Conservation (phyloP, 2,888 invertebrate genomes). For the Spodoptera exigua region DNA sequence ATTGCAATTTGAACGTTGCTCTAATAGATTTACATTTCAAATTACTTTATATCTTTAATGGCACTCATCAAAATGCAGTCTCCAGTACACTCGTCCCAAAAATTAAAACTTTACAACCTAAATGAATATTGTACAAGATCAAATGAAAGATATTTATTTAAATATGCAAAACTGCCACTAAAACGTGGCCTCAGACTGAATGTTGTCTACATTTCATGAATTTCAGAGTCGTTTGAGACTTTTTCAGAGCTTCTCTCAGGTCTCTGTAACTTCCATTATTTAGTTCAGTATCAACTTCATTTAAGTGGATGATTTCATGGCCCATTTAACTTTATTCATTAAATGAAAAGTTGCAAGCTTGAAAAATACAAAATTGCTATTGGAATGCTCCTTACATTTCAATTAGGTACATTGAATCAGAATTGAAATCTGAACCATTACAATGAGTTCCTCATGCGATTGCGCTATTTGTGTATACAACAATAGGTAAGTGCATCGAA, state of each 20-base stretch:
- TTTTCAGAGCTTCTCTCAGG: conserved; percentile 16
- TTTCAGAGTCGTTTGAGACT: conserved; percentile 32
- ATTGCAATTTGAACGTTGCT: not conserved
- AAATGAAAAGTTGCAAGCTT: not conserved
- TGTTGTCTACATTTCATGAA: conserved; percentile 51
- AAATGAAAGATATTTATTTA: conserved; percentile 43
- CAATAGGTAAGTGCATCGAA: conserved; percentile 77
- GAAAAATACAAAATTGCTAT: conserved; percentile 21
- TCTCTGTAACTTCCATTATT: conserved; percentile 36
- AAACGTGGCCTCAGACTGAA: conserved; percentile 36
- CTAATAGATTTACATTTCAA: too few relatives aligned
- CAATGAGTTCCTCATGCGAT: conserved; percentile 59
- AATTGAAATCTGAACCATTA: conserved; percentile 62
- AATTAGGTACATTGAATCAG: conserved; percentile 30
- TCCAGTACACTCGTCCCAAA: conserved; percentile 16
- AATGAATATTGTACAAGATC: conserved; percentile 21
- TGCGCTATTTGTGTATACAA: conserved; percentile 66
- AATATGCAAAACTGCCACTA: conserved; percentile 48
- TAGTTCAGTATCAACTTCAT: conserved; percentile 35
- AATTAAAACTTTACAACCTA: conserved; percentile 26
- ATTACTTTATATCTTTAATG: not conserved
- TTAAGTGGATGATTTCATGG: conserved; percentile 27
- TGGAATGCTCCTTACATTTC: conserved; percentile 10
- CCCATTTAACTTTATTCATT: conserved; percentile 34
- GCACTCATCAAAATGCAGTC: conserved; percentile 1